Conservation (phyloP, 2,113 vertebrate species). For the Herpetotheres cachinnans region DNA sequence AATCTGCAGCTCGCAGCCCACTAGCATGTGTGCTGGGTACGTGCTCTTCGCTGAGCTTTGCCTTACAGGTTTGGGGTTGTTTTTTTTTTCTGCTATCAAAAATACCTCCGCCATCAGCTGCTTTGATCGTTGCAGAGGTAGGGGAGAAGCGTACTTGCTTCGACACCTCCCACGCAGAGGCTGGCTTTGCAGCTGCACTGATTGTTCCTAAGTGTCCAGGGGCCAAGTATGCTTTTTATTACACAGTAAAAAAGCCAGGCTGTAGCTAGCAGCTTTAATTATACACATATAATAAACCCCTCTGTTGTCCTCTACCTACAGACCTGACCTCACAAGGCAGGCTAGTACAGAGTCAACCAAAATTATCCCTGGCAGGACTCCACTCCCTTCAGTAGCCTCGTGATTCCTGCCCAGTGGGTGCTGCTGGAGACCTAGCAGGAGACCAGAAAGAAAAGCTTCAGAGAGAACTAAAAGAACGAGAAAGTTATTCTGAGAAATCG, state of each 20-base stretch:
- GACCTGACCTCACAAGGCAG: background rate
- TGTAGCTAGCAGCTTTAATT: background rate
- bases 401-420: background rate
- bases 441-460: background rate
- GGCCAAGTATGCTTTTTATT: background rate
- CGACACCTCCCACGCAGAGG: slow-evolving; percentile 1
- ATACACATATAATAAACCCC: background rate
- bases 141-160: background rate
- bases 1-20: background rate
- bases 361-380: background rate
- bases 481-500: background rate
- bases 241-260: background rate
- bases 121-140: background rate
- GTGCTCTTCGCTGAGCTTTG: accelerated
- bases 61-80: background rate
- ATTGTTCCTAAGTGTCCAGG: background rate
- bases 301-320: background rate
- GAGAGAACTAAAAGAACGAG: background rate
- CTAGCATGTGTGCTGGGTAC: accelerated
- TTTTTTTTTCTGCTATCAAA: background rate
- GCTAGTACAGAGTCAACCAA: background rate
- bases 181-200: slow-evolving; percentile 20
- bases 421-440: background rate
- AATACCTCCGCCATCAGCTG: background rate
- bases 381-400: background rate